Conservation (phyloP, 2,888 invertebrate genomes). For the Nudaria mundana region DNA sequence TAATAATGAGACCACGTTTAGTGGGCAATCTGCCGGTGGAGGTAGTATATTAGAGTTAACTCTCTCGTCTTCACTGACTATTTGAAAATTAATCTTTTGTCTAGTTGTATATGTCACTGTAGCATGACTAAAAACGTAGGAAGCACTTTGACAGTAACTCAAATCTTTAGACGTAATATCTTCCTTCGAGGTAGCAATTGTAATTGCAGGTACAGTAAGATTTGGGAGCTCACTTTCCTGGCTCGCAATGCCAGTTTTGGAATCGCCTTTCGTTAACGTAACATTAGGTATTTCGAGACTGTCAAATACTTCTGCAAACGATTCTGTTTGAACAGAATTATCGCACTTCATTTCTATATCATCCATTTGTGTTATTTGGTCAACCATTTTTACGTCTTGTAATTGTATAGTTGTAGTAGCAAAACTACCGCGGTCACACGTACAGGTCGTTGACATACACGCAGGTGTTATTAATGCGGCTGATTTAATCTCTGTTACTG, state of each 20-base stretch:
- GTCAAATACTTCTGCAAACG: slow-evolving; percentile 49
- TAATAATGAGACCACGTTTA: slow-evolving; percentile 64
- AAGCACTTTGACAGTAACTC: slow-evolving; percentile 43
- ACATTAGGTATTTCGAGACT: slow-evolving; percentile 71
- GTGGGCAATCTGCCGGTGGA: slow-evolving; percentile 58
- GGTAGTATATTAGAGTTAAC: slow-evolving; percentile 40
- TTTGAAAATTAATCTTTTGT: slow-evolving; percentile 66
- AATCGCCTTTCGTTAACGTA: slow-evolving; percentile 56
- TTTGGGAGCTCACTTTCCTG: slow-evolving; percentile 47
- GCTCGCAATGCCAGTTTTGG: slow-evolving; percentile 44
- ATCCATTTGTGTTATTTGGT: slow-evolving; percentile 47
- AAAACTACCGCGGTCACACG: not conserved
- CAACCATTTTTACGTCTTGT: slow-evolving; percentile 39
- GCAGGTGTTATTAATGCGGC: not conserved
- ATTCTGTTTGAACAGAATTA: slow-evolving; percentile 40
- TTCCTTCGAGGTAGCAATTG: slow-evolving; percentile 35
- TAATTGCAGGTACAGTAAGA: slow-evolving; percentile 42
- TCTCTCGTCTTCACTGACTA: slow-evolving; percentile 52
- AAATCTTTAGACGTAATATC: slow-evolving; percentile 36
- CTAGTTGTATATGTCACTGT: slow-evolving; percentile 67
- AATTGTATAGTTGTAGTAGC: slow-evolving; percentile 29
- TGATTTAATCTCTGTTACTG: slow-evolving; percentile 1
- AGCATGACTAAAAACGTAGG: slow-evolving; percentile 62
- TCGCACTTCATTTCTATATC: slow-evolving; percentile 34
- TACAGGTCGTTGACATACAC: not conserved